Conservation (phyloP, 1,140 invertebrate species). For the Drusus annulatus region DNA sequence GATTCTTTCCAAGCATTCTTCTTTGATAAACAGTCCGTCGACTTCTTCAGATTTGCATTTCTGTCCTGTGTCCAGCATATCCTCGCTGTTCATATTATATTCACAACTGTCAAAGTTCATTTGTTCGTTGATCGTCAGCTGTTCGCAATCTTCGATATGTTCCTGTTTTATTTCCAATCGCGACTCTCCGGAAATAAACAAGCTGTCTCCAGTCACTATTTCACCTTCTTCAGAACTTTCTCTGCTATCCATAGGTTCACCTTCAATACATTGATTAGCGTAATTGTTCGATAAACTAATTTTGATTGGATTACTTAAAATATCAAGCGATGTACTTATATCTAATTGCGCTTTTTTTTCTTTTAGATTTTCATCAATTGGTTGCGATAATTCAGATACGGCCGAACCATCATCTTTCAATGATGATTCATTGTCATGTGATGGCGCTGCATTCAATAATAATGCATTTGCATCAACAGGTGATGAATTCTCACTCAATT, state of each 20-base stretch:
- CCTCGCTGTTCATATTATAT: slow-evolving; percentile 1
- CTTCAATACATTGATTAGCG: background rate
- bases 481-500: background rate
- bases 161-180: background rate
- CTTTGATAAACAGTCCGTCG: slow-evolving; percentile 1
- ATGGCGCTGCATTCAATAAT: background rate
- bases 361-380: background rate
- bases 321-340: background rate
- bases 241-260: background rate
- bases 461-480: background rate
- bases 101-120: background rate
- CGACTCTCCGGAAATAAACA: background rate
- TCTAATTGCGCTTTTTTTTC: background rate
- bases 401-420: too few species aligned
- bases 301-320: background rate
- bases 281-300: background rate
- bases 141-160: slow-evolving; percentile 6
- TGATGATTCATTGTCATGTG: background rate
- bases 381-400: background rate
- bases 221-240: background rate
- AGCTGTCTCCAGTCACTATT: background rate
- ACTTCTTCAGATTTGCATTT: background rate
- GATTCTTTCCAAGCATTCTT: background rate
- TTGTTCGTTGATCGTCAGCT: slow-evolving; percentile 15
- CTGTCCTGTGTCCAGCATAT: background rate